Evolutionary conservation across 2,113 vertebrate genomes (phyloP).

Genomic region (Microtus ochrogaster): DNA sequence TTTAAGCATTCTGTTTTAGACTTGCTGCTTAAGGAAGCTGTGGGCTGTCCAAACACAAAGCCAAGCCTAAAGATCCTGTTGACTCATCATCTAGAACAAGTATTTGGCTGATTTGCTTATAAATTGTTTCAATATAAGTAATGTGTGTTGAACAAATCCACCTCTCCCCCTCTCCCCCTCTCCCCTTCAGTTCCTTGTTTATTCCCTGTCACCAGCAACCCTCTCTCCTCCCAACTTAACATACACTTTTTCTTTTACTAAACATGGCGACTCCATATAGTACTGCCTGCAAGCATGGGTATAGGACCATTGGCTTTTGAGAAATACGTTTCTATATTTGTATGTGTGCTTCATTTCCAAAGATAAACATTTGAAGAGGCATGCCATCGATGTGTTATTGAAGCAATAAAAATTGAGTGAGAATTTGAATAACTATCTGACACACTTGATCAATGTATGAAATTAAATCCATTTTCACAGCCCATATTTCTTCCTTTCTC

Average conservation of each 20-base stretch:
- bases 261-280: neutral
- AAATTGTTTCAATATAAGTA: neutral
- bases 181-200: neutral
- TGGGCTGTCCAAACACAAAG: neutral
- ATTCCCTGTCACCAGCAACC: no score
- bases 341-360: slow-evolving; percentile 7
- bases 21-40: neutral
- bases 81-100: neutral
- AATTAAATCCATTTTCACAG: slow-evolving; percentile 47
- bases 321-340: neutral
- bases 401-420: slow-evolving; percentile 23
- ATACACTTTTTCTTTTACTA: neutral
- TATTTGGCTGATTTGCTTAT: neutral
- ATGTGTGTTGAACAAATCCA: neutral
- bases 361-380: neutral
- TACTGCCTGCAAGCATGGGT: no score
- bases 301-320: neutral
- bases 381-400: neutral
- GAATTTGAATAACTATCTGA: slow-evolving; percentile 44
- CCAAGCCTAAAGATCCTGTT: neutral
- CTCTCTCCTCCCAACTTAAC: neutral
- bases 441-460: slow-evolving; percentile 29
- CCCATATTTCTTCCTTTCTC: slow-evolving; percentile 31
- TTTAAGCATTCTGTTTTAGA: neutral
- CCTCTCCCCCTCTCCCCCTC: neutral